Conservation (phyloP, 2,888 invertebrate genomes). For the Xestoiulus laeticollis region DNA sequence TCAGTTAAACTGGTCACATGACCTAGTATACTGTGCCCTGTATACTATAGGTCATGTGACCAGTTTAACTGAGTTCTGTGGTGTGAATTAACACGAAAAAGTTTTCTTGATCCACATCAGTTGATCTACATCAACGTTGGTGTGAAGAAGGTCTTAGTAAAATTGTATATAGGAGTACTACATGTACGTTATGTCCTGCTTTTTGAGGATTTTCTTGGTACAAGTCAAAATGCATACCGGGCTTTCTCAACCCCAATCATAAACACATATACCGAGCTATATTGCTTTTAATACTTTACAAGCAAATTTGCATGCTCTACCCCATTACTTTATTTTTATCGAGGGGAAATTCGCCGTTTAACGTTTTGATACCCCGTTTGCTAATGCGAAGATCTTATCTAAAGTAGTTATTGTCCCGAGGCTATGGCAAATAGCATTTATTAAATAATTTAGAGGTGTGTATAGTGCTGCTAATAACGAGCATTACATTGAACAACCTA, state of each 20-base stretch:
- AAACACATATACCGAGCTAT: background rate
- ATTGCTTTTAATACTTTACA: background rate
- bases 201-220: background rate
- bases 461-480: background rate
- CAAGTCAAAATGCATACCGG: too few species aligned
- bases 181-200: too few species aligned
- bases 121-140: too few species aligned
- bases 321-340: background rate
- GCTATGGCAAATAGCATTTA: background rate
- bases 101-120: too few species aligned
- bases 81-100: too few species aligned
- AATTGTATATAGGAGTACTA: too few species aligned
- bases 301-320: background rate
- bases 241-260: background rate
- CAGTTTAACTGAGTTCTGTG: too few species aligned
- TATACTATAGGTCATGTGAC: too few species aligned
- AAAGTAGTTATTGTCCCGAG: background rate
- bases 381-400: background rate
- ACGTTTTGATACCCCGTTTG: background rate
- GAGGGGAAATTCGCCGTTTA: constrained; percentile 16
- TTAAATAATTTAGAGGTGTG: background rate
- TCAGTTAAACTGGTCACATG: too few species aligned
- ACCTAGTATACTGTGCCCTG: too few species aligned
- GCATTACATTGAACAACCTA: background rate
- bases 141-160: too few species aligned